These are phyloP conservation scores for Sinella curviseta DNA, from an alignment of 1,140 invertebrate species.

Conservation along the genomic window DNA sequence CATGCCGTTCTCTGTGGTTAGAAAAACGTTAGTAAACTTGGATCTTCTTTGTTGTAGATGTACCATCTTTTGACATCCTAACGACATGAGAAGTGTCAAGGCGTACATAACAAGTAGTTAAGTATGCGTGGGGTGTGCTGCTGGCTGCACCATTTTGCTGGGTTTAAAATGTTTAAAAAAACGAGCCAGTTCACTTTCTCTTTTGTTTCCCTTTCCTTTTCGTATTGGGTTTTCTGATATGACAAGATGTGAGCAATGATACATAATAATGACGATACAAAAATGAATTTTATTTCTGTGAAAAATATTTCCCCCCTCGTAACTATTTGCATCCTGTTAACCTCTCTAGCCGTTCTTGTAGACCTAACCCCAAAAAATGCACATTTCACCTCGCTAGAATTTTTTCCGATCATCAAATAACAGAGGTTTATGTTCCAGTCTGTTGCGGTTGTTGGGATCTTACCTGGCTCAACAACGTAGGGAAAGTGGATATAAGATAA, in stretches of 20 bases:
- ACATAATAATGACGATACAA: slow-evolving; percentile 20
- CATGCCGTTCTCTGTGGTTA: background rate
- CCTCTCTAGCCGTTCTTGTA: too few species aligned
- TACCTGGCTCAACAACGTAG: too few species aligned
- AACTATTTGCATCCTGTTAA: background rate
- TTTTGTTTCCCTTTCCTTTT: background rate
- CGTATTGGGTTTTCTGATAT: background rate
- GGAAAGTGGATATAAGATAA: too few species aligned
- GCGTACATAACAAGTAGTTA: slow-evolving; percentile 24
- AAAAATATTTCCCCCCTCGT: background rate
- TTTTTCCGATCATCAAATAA: too few species aligned
- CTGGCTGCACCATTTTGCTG: background rate
- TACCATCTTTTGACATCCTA: background rate
- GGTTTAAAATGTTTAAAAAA: background rate
- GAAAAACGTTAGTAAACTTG: background rate
- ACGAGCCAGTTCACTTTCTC: background rate
- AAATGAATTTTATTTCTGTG: background rate
- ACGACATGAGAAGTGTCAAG: slow-evolving; percentile 22
- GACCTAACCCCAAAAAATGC: too few species aligned
- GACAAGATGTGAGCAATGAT: slow-evolving; percentile 23
- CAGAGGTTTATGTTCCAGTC: too few species aligned
- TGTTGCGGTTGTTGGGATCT: too few species aligned
- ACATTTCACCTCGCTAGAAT: too few species aligned
- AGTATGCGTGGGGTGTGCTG: background rate
- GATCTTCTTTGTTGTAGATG: background rate